Base-by-base conservation (phyloP, 2,797 vertebrate genomes). In the Amblyopsis hoosieri region DNA sequence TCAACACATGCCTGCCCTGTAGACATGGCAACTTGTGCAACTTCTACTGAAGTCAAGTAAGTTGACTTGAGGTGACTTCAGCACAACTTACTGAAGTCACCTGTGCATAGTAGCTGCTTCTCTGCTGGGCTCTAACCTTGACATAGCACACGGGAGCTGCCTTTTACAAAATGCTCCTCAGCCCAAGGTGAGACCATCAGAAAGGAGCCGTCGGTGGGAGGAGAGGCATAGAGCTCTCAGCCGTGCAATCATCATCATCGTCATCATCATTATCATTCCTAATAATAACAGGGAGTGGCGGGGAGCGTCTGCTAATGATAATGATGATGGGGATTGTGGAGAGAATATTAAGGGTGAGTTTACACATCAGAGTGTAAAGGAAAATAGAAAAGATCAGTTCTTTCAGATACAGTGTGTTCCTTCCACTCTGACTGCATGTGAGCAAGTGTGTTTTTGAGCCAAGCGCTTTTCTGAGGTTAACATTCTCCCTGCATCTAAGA, bases 231-330 rank as follows among this genome's bases (percentile, higher is more conserved):
- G 42, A 45, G 62, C 69, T 80, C 71, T 74, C 74, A 73, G 76
- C 76, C 72, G 70, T 83, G 78, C 82, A 89, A 89, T 89, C 83
- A 90, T 85, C 86, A 87, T 85, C 75, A 86, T 37, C 37, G 37
- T 23, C 23, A 89, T 89, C 83, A 90, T 85, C 86, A 87, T 85
- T 74, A 86, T 37, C 37, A 9, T 61, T 52, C 59, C 66, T 87
- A 84, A 86, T 78, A 75, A 85, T 80, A 85, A 86, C 69, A 81
- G 62, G 66, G 79, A 67, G 78, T 59, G 60, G 59, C 14, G 61
- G 33, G 12, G 71, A 67, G 79, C 79, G 64, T 72, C 58, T 69
- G 74, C 79, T 91, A 85, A 86, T 84, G 79, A 86, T 87, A 78
- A 88, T 85, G 76, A 82, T 79, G 67, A 82, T 76, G 73, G 57